Base-by-base conservation (phyloP, 2,888 invertebrate genomes). In the Silvanus unidentatus region DNA sequence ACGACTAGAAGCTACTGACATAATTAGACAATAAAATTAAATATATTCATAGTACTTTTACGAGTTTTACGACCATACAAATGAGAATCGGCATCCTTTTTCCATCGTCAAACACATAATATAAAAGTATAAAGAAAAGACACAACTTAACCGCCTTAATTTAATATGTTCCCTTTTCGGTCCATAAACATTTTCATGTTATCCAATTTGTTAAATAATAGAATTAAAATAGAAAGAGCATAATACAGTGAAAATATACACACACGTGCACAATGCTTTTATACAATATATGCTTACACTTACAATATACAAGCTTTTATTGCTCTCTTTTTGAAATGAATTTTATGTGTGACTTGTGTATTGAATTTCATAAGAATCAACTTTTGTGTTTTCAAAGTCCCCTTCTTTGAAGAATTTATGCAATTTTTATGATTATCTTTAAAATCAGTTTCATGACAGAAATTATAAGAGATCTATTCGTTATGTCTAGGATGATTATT, bases 11-110 rank as follows among this genome's bases (percentile, higher is more conserved):
- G 55, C 55, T 55, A 53, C 55, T 50, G 55, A 52, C 55, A 53
- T 55, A 55, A 55, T 55, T 53, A 55, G 55, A 54, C 46, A 53
- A 50, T 55, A 55, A 55, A 55, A 29, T 49, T 50, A 48, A 55
- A 51, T 50, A 51, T 55, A 55, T 55, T 55, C 55, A 55, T 55
- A 53, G 55, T 55, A 51, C 47, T 48, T 52, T 54, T 54, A 45
- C 38, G 48, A 44, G 45, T 48, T 55, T 55, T 53, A 55, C 47
- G 53, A 50, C 47, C 45, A 41, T 40, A 47, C 47, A 52, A 50
- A 50, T 49, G 48, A 50, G 49, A 50, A 45, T 49, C 45, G 50
- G 50, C 45, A 39, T 46, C 41, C 44, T 45, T 40, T 22, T 22
- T 22, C 22, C 22, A 22, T 5, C 22, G 8, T 22, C 22, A 22